Base-by-base conservation (phyloP, 2,113 vertebrate species). In the Planiliza haematocheilus region DNA sequence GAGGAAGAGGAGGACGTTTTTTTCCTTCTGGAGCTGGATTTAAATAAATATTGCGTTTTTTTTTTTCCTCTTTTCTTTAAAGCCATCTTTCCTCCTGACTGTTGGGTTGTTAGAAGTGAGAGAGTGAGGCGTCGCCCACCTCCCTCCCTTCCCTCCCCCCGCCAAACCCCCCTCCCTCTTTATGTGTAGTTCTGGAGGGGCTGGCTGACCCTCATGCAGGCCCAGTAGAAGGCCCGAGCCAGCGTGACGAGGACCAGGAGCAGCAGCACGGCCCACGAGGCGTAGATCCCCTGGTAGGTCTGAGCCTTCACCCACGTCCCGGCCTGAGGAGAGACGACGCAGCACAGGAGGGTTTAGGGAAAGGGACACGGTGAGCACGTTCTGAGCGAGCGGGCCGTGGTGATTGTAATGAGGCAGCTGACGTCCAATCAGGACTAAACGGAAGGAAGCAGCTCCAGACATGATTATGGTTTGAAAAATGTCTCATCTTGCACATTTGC, bases 161-260 rank as follows among this genome's bases (percentile, higher is more conserved):
- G 5, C 24, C 24, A n/a, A n/a, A n/a, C 24, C 24, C 24, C 24
- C 24, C 24, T 5, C 5, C 24, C 24, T 30, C 41, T 91, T 65
- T 94, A 94, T 92, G 93, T 91, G 91, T 93, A 93, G 91, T 77
- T 93, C 86, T 95, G 92, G 53, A 94, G 87, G 30, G 94, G 94
- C 75, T 93, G 91, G 88, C 94, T 95, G 87, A 94, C 93, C 82
- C 92, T 86, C 91, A 95, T 93, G 90, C 96, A 97, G 81, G 93
- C 94, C 96, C 96, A 97, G 88, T 97, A 97, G 52, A 95, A 93
- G 18, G 94, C 96, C 79, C 96, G 94, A 37, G 93, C 95, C 72
- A 97, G 84, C 77, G 94, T 96, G 69, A 95, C 72, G 62, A 96
- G 74, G 10, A 95, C 94, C 91, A 96, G 90, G 60, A 97, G 89